Percentiles rank a stretch among this genome's conserved stretches.
phyloP scores from a whole-genome alignment of 2,797 vertebrate species.

The Emys orbicularis region DNA sequence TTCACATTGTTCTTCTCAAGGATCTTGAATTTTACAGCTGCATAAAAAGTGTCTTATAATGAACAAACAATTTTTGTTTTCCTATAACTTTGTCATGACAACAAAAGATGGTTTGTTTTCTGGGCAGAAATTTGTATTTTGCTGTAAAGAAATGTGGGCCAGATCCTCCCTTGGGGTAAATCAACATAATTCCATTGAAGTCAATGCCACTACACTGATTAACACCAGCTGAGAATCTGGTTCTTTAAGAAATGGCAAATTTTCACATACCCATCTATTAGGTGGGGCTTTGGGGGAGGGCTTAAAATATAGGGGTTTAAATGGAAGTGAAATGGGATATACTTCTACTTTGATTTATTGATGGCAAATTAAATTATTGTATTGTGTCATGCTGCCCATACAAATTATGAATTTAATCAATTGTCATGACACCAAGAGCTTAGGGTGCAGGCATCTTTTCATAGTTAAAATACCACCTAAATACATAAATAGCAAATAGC shows the following conservation, averaged over 20 bases:
- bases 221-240: not conserved
- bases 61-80: not conserved
- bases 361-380: not conserved
- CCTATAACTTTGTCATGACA: not conserved
- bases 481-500: accelerated
- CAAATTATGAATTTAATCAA: not conserved
- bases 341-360: not conserved
- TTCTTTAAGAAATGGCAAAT: not conserved
- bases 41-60: not conserved
- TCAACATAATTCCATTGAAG: not conserved
- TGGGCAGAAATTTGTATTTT: not conserved
- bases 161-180: not conserved
- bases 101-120: not conserved
- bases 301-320: not conserved
- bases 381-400: not conserved
- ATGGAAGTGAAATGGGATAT: not conserved
- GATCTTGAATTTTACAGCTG: not conserved
- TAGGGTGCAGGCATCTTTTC: not conserved
- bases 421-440: not conserved
- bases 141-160: not conserved
- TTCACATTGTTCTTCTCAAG: not conserved
- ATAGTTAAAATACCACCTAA: not conserved
- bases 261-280: not conserved
- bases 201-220: not conserved
- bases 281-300: not conserved